A percentile compares a stretch with the other conserved stretches of the same genome.
Evolutionary conservation across 1,140 invertebrate species (phyloP).

Genomic region (Camponotus vicinus): DNA sequence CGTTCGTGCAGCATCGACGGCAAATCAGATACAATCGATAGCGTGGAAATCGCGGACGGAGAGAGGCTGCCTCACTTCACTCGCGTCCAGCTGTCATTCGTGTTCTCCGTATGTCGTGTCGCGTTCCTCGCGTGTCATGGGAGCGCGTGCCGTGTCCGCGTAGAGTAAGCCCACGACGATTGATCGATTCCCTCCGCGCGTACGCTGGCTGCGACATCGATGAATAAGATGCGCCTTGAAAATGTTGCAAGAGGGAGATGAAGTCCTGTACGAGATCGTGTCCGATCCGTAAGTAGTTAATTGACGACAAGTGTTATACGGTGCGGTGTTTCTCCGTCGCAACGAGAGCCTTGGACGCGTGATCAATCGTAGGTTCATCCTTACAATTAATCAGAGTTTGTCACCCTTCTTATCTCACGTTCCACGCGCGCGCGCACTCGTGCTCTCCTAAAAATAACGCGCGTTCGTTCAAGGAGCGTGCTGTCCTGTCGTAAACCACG

Average conservation of each 20-base stretch:
- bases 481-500: constrained; percentile 51
- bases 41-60: constrained; percentile 47
- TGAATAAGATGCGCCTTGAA: constrained; percentile 81
- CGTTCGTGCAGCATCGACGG: constrained; percentile 42
- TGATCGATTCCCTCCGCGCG: neutral
- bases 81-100: neutral
- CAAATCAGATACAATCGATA: constrained; percentile 67
- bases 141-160: constrained; percentile 41
- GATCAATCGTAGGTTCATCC: neutral
- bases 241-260: constrained; percentile 83
- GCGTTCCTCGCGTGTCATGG: constrained; percentile 58
- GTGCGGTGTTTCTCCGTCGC: neutral
- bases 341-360: no score
- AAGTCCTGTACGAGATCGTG: constrained; percentile 78
- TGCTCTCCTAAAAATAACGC: constrained; percentile 76
- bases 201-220: constrained; percentile 40
- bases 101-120: constrained; percentile 31
- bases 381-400: neutral
- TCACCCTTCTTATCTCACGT: constrained; percentile 1
- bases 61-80: neutral
- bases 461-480: constrained; percentile 60
- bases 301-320: neutral
- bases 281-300: constrained; percentile 78
- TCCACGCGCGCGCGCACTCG: neutral
- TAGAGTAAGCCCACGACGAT: neutral